Conservation (phyloP, 2,113 vertebrate genomes). For the Ariopsis seemanni region DNA sequence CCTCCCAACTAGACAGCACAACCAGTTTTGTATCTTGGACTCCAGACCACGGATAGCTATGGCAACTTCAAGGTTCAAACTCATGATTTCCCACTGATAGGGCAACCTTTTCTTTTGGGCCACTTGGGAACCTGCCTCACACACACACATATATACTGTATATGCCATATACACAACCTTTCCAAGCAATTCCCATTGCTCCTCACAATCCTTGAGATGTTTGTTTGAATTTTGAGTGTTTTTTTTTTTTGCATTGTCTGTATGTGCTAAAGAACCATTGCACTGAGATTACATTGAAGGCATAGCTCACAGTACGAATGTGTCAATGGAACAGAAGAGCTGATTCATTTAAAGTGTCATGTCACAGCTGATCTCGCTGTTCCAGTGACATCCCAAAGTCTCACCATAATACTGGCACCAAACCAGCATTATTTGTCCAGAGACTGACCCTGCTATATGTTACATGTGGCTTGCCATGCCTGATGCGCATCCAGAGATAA, state of each 20-base stretch:
- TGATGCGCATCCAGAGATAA: conserved; percentile 25
- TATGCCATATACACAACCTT: neutral
- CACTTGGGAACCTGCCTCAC: neutral
- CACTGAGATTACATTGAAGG: neutral
- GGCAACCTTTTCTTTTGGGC: neutral
- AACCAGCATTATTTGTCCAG: neutral
- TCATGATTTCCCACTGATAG: neutral
- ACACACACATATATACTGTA: neutral
- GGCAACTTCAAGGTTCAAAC: neutral
- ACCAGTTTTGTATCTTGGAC: neutral
- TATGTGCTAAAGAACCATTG: neutral
- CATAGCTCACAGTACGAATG: neutral
- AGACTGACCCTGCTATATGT: neutral
- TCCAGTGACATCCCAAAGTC: conserved; percentile 1
- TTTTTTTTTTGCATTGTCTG: conserved; percentile 13
- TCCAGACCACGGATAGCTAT: neutral
- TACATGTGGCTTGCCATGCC: neutral
- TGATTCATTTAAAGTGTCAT: neutral
- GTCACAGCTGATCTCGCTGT: conserved; percentile 20
- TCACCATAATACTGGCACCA: neutral
- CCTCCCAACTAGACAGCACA: neutral
- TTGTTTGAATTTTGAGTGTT: conserved; percentile 10
- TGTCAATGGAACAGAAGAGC: neutral
- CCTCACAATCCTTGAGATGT: conserved; percentile 28
- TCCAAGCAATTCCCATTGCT: neutral